Evolutionary conservation across 2,888 invertebrate genomes (phyloP), one percentile per base, ranked within the genome.

Genomic region (Stramonita haemastoma): DNA sequence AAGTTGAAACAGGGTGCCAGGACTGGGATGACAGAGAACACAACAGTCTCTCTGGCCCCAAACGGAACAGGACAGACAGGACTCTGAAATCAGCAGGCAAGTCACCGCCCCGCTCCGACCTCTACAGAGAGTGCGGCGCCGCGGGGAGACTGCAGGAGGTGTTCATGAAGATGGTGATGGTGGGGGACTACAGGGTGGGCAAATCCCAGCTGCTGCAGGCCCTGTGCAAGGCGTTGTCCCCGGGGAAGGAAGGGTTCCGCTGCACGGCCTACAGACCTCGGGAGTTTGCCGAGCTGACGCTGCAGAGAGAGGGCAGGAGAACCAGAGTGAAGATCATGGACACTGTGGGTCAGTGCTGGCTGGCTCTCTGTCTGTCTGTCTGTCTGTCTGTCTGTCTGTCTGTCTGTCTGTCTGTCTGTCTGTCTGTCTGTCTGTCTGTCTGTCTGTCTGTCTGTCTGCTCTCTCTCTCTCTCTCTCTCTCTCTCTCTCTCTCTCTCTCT

Each of bases 131-230:
- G 1, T 22, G 1, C 60, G 22, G 60, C 60, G 1, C 60, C 22
- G 17, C 15, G 60, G 73, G 1, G 0, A n/a, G 73, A n/a, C 22
- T 22, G n/a, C n/a, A n/a, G 73, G 73, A 73, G 73, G 73, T 73
- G n/a, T 13, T 73, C 8, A n/a, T 73, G 73, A 83, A 83, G 46
- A 26, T 46, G 26, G 83, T 83, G 26, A 19, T 83, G 8, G 56
- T 85, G 29, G 85, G 85, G 17, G 85, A 85, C 85, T 60, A 60
- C 85, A 29, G 85, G 85, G 85, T 85, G 85, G 85, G 85, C 57
- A 85, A 85, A 17, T 60, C 85, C 17, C 60, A 29, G 29, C 1
- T 85, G 85, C 85, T 85, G 29, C n/a, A 29, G 15, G 60, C 57
- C 17, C 29, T 85, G 17, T 6, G 29, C 57, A 0, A 32, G 29